phyloP scores from a whole-genome alignment of 2,888 invertebrate species.

The Augiades crinisus region DNA sequence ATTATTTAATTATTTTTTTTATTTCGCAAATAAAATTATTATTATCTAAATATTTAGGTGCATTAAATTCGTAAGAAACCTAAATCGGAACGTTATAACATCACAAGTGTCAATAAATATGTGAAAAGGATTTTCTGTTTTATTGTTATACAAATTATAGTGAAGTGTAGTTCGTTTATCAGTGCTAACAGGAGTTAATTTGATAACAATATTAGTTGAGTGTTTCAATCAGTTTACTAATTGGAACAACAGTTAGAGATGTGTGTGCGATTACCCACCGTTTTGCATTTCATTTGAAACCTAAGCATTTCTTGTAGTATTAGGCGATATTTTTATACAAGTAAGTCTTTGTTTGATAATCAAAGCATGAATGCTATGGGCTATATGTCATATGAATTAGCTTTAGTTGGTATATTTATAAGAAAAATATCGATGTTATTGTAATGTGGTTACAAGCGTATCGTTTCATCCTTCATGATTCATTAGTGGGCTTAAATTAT shows the following conservation, averaged over 20 bases:
- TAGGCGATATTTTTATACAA: slow-evolving; percentile 18
- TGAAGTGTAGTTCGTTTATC: neutral
- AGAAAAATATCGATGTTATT: too few relatives aligned
- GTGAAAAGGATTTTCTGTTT: neutral
- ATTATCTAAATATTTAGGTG: too few relatives aligned
- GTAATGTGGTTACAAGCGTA: too few relatives aligned
- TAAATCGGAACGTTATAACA: neutral
- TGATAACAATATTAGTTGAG: too few relatives aligned
- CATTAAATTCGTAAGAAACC: too few relatives aligned
- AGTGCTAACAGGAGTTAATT: slow-evolving; percentile 4
- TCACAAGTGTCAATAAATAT: too few relatives aligned
- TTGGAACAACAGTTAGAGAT: slow-evolving; percentile 1
- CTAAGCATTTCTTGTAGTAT: slow-evolving; percentile 21
- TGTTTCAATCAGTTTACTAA: slow-evolving; percentile 4
- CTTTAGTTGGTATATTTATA: neutral
- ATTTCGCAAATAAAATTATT: too few relatives aligned
- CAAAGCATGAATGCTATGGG: neutral
- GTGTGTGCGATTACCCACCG: slow-evolving; percentile 17
- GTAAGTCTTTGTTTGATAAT: slow-evolving; percentile 29
- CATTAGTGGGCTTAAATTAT: too few relatives aligned
- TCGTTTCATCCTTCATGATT: too few relatives aligned
- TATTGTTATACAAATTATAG: neutral
- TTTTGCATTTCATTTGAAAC: slow-evolving; percentile 14
- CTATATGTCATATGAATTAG: neutral
- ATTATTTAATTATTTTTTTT: too few relatives aligned